A percentile compares a stretch with the other conserved stretches of the same genome.
These are phyloP conservation scores for Trachemys scripta DNA, from an alignment of 2,113 vertebrate species.

Conservation along the genomic window DNA sequence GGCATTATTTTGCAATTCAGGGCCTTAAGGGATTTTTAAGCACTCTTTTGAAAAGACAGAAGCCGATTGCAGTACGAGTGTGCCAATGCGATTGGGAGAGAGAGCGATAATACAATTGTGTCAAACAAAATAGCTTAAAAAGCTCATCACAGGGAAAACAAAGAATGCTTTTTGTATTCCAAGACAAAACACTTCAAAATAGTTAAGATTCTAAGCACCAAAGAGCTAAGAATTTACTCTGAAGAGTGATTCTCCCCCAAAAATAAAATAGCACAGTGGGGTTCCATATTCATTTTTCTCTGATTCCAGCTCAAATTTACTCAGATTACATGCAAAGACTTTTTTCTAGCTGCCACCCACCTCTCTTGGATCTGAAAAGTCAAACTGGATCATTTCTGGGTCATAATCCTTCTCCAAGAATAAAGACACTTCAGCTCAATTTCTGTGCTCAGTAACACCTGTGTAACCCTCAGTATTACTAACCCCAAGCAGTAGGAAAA, in stretches of 20 bases:
- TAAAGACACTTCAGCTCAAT: fast-evolving
- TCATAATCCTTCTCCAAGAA: not conserved
- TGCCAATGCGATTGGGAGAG: fast-evolving
- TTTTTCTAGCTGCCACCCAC: not conserved
- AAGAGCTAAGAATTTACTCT: not conserved
- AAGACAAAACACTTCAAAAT: not conserved
- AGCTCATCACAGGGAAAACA: not conserved
- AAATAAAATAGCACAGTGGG: not conserved
- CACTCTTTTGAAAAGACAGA: not conserved
- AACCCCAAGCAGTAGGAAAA: not conserved
- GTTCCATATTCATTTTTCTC: not conserved
- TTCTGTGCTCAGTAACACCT: not conserved
- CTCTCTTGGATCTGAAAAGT: not conserved
- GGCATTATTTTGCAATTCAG: slow-evolving; percentile 22
- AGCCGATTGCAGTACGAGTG: not conserved
- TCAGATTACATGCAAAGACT: not conserved
- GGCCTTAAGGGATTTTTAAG: slow-evolving; percentile 47
- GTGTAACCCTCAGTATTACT: not conserved
- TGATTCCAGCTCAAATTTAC: not conserved
- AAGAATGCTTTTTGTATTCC: not conserved
- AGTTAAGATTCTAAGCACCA: not conserved
- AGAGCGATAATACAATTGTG: fast-evolving
- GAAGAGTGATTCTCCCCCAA: not conserved
- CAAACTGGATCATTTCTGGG: not conserved
- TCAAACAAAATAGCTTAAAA: not conserved